phyloP scores from a whole-genome alignment of 2,113 vertebrate species.

The Erythrocercus mccallii region DNA sequence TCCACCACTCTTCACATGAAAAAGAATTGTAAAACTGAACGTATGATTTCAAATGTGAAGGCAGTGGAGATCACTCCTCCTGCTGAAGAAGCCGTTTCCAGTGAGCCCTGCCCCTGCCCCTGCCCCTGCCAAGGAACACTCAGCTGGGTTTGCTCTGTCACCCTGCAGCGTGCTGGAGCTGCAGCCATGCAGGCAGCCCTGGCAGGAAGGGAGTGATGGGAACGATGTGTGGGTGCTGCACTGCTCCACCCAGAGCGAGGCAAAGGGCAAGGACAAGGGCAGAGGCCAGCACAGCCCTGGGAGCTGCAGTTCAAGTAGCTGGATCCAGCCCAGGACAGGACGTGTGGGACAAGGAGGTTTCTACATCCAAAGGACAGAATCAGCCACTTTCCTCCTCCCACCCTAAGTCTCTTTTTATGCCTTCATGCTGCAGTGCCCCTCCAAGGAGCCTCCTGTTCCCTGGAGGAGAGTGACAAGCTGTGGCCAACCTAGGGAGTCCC shows the following conservation, averaged over 20 bases:
- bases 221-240: rapidly evolving
- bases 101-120: background rate
- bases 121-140: rapidly evolving
- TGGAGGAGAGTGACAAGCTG: rapidly evolving
- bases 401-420: background rate
- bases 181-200: rapidly evolving
- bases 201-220: background rate
- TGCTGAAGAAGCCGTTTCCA: background rate
- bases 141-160: rapidly evolving
- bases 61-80: too few relatives aligned
- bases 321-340: background rate
- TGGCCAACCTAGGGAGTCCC: background rate
- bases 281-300: background rate
- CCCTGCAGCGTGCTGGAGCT: background rate
- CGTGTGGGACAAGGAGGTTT: background rate
- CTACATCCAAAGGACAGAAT: background rate
- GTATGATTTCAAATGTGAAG: background rate
- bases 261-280: background rate
- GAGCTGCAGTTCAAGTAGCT: background rate
- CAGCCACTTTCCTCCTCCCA: background rate
- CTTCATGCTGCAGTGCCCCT: background rate
- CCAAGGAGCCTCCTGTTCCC: background rate
- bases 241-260: background rate
- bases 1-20: background rate
- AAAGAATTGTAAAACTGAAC: background rate